Base-by-base conservation (phyloP, 2,888 invertebrate genomes). In the Phortica magna region DNA sequence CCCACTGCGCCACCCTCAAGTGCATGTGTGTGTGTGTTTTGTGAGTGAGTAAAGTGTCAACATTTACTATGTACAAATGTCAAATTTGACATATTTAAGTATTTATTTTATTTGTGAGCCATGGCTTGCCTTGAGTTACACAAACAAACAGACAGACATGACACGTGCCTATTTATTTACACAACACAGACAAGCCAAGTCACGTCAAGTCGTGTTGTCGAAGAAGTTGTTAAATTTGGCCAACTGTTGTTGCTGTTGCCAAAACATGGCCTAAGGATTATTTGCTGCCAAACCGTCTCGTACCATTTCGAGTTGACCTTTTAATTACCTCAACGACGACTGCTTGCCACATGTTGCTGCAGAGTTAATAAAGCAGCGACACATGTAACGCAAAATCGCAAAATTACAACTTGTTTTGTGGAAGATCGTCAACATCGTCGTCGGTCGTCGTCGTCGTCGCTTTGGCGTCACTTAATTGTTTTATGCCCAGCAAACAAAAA, bases 31-130 rank as follows among this genome's bases (percentile, higher is more conserved):
- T n/a, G n/a, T n/a, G n/a, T n/a, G n/a, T n/a, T n/a, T n/a, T n/a
- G n/a, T n/a, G n/a, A n/a, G n/a, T n/a, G n/a, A n/a, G 86, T 88
- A 88, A 91, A 90, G 91, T 91, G 91, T 91, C 91, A 91, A 91
- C 90, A 87, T 88, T 91, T 89, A 91, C 91, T 91, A 90, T 90
- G 90, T 90, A 84, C 78, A 90, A 85, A 87, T 90, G 91, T 91
- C 91, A 91, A 82, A 84, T 79, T 84, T 89, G 91, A 91, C 90
- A 89, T 57, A 78, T 78, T 82, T 31, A 31, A 31, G 31, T 31
- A 31, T 31, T 31, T 31, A 31, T 31, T 31, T 31, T 31, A 31
- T 31, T 31, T 31, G 31, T 31, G n/a, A n/a, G n/a, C n/a, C n/a
- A n/a, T 31, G 3, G 31, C 31, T 61, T 61, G 3, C 43, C 41